Evolutionary conservation across 1,140 invertebrate genomes (phyloP).

Genomic region (Trichonephila inaurata): DNA sequence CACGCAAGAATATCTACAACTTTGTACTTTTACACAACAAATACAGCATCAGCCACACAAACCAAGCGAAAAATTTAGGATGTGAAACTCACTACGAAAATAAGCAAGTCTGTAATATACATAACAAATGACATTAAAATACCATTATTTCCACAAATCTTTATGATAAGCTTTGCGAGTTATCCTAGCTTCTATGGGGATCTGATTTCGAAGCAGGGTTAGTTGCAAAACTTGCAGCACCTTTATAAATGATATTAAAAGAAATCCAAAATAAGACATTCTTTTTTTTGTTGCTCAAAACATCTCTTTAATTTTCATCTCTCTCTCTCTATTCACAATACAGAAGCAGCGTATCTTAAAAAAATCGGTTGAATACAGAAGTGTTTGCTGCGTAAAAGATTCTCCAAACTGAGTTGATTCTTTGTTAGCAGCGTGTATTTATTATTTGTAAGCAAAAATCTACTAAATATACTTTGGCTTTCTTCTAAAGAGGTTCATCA

Average conservation of each 20-base stretch:
- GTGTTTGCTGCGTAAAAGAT: constrained; percentile 41
- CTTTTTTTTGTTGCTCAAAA: not conserved
- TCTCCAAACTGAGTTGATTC: constrained; percentile 7
- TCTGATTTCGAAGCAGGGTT: constrained; percentile 56
- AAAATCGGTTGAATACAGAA: constrained; percentile 39
- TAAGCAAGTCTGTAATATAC: constrained; percentile 69
- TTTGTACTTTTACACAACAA: constrained; percentile 76
- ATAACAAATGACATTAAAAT: constrained; percentile 72
- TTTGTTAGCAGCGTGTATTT: not conserved
- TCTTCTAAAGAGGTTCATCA: constrained; percentile 68
- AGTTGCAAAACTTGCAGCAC: constrained; percentile 58
- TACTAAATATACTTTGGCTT: constrained; percentile 71
- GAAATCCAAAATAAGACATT: constrained; percentile 41
- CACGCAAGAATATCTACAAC: constrained; percentile 73
- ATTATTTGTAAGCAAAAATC: constrained; percentile 71
- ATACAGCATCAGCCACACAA: constrained; percentile 61
- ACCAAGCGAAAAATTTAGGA: constrained; percentile 64
- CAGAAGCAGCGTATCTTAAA: constrained; percentile 6
- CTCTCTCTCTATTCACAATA: not conserved
- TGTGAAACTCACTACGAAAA: constrained; percentile 65
- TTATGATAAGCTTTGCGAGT: constrained; percentile 52
- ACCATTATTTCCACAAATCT: constrained; percentile 58
- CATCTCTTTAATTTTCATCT: not conserved
- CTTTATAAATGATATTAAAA: constrained; percentile 51
- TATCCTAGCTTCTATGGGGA: constrained; percentile 55